Base-by-base conservation (phyloP, 2,888 invertebrate species). In the Leptinotarsa haldemani region DNA sequence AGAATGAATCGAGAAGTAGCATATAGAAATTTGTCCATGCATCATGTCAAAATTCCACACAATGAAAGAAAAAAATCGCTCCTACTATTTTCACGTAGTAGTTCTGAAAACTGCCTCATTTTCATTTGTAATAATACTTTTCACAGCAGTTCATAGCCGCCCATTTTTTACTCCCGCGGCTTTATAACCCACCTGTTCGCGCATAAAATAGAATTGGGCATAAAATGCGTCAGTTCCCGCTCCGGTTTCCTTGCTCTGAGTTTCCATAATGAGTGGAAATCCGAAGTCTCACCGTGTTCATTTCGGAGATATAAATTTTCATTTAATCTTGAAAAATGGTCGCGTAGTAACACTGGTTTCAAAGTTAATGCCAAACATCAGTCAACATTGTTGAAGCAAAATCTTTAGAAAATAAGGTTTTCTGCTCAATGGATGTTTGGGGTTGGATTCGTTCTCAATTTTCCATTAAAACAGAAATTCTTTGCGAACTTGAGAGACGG, bases 211-310 rank as follows among this genome's bases (percentile, higher is more conserved):
- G 71, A 75, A 75, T 71, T 74, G 73, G 68, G 70, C 71, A 65
- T 75, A 65, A 73, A 75, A 73, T 70, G 65, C 69, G 70, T 30
- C 71, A 65, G 65, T 69, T 40, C 50, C 64, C 72, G 61, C 66
- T 69, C 50, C 52, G 58, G 61, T 66, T 69, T 71, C 58, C 61
- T 30, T 67, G 16, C 65, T 58, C 65, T 61, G 72, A 72, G 66
- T 71, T 78, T 70, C 65, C 74, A 69, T 76, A 82, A 79, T 77
- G 80, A 78, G 78, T 76, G 77, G 77, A 78, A 79, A 77, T 80
- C 75, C 75, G 74, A 74, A 75, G 79, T 76, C 77, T 70, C 71
- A 73, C 74, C 71, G 73, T 77, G 75, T 78, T 78, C 78, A 77
- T 78, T 79, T 73, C 75, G 71, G 77, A 77, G 76, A 79, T 80